Evolutionary conservation across 2,888 invertebrate genomes (phyloP).

Genomic region (Himalopsyche tibetana): DNA sequence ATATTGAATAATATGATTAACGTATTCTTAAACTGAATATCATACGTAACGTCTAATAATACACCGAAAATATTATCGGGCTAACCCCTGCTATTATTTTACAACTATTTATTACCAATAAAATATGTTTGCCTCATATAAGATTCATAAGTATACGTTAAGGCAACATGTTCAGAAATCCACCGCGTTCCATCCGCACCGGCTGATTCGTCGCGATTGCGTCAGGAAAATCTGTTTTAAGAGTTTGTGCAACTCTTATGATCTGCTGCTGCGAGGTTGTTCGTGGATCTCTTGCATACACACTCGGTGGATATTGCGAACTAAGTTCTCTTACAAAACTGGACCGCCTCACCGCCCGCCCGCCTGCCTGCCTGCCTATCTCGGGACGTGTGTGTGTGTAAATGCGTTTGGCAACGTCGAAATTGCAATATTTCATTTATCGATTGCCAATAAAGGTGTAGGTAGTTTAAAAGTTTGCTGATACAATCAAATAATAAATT

Average conservation of each 20-base stretch:
- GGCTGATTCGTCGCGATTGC: conserved; percentile 46
- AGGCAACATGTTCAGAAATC: no score
- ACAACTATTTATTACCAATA: no score
- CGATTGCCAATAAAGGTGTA: conserved; percentile 44
- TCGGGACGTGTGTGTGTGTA: conserved; percentile 49
- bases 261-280: conserved; percentile 46
- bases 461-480: background rate
- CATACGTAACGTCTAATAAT: no score
- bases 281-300: conserved; percentile 54
- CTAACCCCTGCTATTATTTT: no score
- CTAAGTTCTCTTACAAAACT: conserved; percentile 63
- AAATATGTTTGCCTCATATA: background rate
- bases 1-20: no score
- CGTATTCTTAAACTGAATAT: no score
- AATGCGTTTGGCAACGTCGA: conserved; percentile 53
- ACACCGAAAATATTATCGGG: no score
- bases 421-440: conserved; percentile 51
- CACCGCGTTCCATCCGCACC: conserved; percentile 9
- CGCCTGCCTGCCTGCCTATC: conserved; percentile 42
- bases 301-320: conserved; percentile 42
- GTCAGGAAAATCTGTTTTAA: conserved; percentile 48
- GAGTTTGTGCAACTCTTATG: conserved; percentile 49
- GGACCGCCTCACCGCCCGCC: conserved; percentile 57
- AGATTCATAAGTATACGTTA: no score
- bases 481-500: background rate